Base-by-base conservation (phyloP, 1,140 invertebrate genomes). In the Gonioctena quinquepunctata region DNA sequence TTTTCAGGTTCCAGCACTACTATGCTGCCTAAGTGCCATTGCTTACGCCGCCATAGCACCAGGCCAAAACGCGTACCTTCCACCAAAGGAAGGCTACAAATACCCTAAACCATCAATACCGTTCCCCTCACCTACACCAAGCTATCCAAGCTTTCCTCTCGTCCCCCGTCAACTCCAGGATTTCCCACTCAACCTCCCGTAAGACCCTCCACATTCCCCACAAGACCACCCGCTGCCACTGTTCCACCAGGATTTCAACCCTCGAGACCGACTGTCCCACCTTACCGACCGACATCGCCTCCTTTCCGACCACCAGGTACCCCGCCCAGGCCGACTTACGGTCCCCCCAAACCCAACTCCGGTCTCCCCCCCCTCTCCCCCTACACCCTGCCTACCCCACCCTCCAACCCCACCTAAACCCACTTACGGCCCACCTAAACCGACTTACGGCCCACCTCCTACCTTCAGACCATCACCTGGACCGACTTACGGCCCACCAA, bases 51-150 rank as follows among this genome's bases (percentile, higher is more conserved):
- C 83, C 71, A 79, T 87, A 68, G 79, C 79, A 11, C 85, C 86
- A 3, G 86, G 88, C 56, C 85, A 87, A 57, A 89, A 90, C 71
- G 88, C 88, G 16, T 90, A 90, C 76, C 82, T 90, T 18, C 89
- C 89, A n/a, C 88, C 89, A 33, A 84, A 87, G 59, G 56, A 70
- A 21, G 85, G 85, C 42, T 86, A 86, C 62, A 78, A 84, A 27
- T 91, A 91, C 78, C 83, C 86, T 3, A 85, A 84, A 33, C 90
- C 90, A 0, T 62, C 76, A 4, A 84, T 88, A 72, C 86, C 88
- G 2, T 90, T 90, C 77, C 82, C 85, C 26, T 50, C 28, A 42
- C 68, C 71, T 0, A 4, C 62, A 42, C 66, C 28, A 26, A 25
- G 22, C 48, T n/a, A 19, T 57, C 25, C 21, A 42, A 13, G 16